Evolutionary conservation across 2,113 vertebrate species (phyloP).

Genomic region (Paracanthobrama guichenoti): DNA sequence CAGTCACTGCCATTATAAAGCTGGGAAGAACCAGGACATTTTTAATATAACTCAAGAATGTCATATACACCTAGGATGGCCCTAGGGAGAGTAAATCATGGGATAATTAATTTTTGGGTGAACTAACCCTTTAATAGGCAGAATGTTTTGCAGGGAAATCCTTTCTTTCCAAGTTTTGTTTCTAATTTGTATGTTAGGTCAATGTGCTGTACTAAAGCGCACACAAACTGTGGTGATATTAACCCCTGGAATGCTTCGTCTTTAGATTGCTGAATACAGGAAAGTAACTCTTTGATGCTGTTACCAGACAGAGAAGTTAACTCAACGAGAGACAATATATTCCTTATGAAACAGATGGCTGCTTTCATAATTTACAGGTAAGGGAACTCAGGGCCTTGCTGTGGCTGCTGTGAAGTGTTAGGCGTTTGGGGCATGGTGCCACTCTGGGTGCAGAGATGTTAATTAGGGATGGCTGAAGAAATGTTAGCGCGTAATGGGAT

Average conservation of each 20-base stretch:
- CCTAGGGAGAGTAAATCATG: too few relatives aligned
- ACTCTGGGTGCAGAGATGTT: slow-evolving; percentile 1
- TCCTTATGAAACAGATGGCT: slow-evolving; percentile 50
- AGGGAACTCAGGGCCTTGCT: slow-evolving; percentile 30
- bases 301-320: slow-evolving; percentile 25
- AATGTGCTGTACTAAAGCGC: neutral
- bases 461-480: slow-evolving; percentile 8
- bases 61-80: too few relatives aligned
- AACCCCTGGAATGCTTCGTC: neutral
- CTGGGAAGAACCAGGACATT: too few relatives aligned
- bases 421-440: slow-evolving; percentile 4
- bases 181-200: neutral
- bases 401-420: slow-evolving; percentile 23
- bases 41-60: too few relatives aligned
- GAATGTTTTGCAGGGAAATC: neutral
- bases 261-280: neutral
- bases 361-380: slow-evolving; percentile 55
- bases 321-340: slow-evolving; percentile 20
- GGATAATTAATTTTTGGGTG: too few relatives aligned
- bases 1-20: too few relatives aligned
- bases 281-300: neutral
- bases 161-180: neutral
- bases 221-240: neutral
- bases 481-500: neutral
- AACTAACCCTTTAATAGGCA: too few relatives aligned